Percentiles rank a stretch among this genome's conserved stretches.
Conservation (phyloP, 2,888 invertebrate species). For the Miltochrista miniata region DNA sequence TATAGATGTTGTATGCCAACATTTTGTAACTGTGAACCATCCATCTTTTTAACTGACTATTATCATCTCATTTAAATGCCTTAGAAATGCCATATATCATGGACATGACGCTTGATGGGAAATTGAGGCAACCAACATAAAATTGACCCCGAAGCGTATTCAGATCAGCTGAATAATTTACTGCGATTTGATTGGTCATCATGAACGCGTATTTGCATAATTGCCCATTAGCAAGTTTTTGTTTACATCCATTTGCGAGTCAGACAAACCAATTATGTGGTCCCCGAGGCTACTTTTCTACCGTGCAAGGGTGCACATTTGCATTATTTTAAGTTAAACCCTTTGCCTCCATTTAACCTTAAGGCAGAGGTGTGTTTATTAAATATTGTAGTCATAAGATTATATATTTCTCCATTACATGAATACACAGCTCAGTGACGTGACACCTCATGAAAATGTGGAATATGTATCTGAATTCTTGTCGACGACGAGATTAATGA, state of each 20-base stretch:
- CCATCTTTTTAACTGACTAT: background rate
- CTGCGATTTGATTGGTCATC: conserved; percentile 76
- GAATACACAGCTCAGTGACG: conserved; percentile 5
- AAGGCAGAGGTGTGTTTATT: conserved; percentile 17
- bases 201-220: conserved; percentile 70
- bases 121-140: conserved; percentile 39
- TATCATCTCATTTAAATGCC: no score
- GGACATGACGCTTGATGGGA: conserved; percentile 15
- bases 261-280: conserved; percentile 49
- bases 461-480: conserved; percentile 27
- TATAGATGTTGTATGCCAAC: no score
- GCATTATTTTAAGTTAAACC: conserved; percentile 54
- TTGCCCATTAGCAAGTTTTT: conserved; percentile 75
- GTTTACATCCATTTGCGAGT: conserved; percentile 62
- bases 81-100: conserved; percentile 14
- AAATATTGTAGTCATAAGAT: conserved; percentile 18
- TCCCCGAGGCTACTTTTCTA: conserved; percentile 44
- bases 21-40: background rate
- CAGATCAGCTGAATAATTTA: conserved; percentile 70
- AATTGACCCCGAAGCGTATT: conserved; percentile 48
- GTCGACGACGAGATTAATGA: conserved; percentile 48
- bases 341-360: conserved; percentile 45
- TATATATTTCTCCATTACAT: conserved; percentile 10
- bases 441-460: conserved; percentile 11
- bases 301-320: conserved; percentile 44